Base-by-base conservation (phyloP, 2,797 vertebrate species). In the Pterois miles region DNA sequence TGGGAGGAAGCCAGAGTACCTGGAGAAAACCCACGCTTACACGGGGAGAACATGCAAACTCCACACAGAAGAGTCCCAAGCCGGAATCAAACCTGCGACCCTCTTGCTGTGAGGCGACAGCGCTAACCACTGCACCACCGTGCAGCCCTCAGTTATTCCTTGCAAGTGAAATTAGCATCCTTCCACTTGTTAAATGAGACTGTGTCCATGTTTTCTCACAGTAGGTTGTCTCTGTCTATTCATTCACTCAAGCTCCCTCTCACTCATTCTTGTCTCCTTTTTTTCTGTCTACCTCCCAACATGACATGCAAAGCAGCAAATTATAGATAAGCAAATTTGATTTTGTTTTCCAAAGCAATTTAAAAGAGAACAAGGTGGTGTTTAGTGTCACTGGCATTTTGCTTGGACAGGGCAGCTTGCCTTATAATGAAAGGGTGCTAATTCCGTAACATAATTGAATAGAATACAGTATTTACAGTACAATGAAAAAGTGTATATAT, bases 161-260 rank as follows among this genome's bases (percentile, higher is more conserved):
- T 73, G 60, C 65, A 38, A 71, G 54, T 80, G 36, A 82, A 77
- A 85, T 68, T 33, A 82, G 71, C 58, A 74, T 40, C 54, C 48
- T 12, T 54, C 13, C 22, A 23, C 54, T 75, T 65, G 43, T 46
- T 82, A 73, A 74, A 83, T 75, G 56, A 71, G 60, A 78, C 83
- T 48, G 77, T 63, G 56, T 20, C 18, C 23, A 53, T 34, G 11
- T 46, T 66, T 79, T 71, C 27, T 72, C 38, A 65, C 53, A 70
- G 71, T 56, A 43, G 71, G 50, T 36, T 33, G 22, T 69, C 22
- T 43, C 12, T 38, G 20, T 68, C 27, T n/a, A 4, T 63, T 78
- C n/a, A 38, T 16, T 31, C 1, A 38, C 25, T 62, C 58, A 71
- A 63, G 3, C 22, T 16, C 18, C 8, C 22, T 48, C 43, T 43